Conservation (phyloP, 2,888 invertebrate species). For the Rhodophaea formosa region DNA sequence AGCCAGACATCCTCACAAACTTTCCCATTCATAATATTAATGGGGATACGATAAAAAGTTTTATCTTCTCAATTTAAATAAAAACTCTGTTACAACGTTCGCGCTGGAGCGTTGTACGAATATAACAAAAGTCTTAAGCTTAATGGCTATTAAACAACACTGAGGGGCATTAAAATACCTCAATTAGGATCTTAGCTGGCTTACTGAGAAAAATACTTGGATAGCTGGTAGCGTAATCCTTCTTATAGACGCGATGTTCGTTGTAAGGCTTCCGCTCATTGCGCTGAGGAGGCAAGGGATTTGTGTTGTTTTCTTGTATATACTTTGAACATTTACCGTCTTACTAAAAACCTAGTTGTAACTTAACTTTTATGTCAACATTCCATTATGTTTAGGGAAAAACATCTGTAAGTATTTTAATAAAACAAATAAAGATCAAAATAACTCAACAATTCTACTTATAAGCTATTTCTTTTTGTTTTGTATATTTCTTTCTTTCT, state of each 20-base stretch:
- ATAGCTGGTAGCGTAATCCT: slow-evolving; percentile 6
- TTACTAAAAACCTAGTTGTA: too few species aligned
- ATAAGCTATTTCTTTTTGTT: too few species aligned
- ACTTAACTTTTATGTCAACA: too few species aligned
- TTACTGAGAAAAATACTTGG: slow-evolving; percentile 9
- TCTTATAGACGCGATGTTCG: slow-evolving; percentile 10
- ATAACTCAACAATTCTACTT: too few species aligned
- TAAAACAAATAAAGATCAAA: too few species aligned
- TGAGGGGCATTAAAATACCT: slow-evolving; percentile 14
- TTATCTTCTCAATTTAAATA: background rate
- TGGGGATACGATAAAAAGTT: background rate
- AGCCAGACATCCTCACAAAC: too few species aligned
- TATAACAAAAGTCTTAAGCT: background rate
- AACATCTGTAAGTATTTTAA: too few species aligned
- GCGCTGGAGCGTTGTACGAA: too few species aligned
- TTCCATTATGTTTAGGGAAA: too few species aligned
- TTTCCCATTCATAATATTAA: background rate
- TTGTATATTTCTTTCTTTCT: too few species aligned
- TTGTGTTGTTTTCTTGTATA: background rate
- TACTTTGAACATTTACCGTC: too few species aligned
- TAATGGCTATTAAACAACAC: slow-evolving; percentile 9
- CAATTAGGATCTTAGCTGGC: slow-evolving; percentile 14
- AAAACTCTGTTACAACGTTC: background rate
- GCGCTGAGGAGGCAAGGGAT: background rate
- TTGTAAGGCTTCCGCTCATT: slow-evolving; percentile 11